Conservation (phyloP, 2,888 invertebrate species). For the Drosophila kuntzei region DNA sequence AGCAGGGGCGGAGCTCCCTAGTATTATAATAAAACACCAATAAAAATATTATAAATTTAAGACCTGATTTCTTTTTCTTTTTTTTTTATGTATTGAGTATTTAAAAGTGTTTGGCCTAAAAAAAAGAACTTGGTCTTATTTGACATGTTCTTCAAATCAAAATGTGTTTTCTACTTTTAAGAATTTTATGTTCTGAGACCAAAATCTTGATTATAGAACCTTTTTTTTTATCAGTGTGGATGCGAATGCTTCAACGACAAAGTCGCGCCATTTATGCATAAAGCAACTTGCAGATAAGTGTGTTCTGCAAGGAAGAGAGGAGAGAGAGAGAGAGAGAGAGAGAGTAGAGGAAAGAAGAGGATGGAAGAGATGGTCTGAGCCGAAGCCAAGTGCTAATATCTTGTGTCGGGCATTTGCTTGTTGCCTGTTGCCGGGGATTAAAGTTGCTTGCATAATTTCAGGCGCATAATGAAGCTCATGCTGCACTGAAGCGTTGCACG, state of each 20-base stretch:
- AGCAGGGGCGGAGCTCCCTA: no score
- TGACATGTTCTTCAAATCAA: no score
- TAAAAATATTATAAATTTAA: no score
- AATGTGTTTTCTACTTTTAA: no score
- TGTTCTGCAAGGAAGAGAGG: neutral
- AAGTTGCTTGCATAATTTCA: slow-evolving; percentile 75
- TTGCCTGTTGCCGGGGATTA: slow-evolving; percentile 63
- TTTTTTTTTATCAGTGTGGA: no score
- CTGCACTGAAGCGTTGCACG: slow-evolving; percentile 29
- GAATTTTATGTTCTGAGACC: no score
- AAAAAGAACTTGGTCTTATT: no score
- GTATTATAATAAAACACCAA: no score
- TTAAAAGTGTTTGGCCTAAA: no score
- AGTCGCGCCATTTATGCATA: slow-evolving; percentile 72
- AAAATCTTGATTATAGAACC: no score
- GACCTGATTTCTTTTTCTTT: no score
- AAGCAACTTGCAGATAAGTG: slow-evolving; percentile 66
- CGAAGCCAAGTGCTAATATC: slow-evolving; percentile 57
- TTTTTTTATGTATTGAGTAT: no score
- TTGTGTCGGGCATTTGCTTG: slow-evolving; percentile 37
- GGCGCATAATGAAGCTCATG: slow-evolving; percentile 68
- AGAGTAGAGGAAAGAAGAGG: neutral
- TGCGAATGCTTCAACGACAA: slow-evolving; percentile 37
- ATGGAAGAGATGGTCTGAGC: neutral
- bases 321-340: neutral